Evolutionary conservation across 1,140 invertebrate genomes (phyloP).

Genomic region (Doryteuthis pealeii): DNA sequence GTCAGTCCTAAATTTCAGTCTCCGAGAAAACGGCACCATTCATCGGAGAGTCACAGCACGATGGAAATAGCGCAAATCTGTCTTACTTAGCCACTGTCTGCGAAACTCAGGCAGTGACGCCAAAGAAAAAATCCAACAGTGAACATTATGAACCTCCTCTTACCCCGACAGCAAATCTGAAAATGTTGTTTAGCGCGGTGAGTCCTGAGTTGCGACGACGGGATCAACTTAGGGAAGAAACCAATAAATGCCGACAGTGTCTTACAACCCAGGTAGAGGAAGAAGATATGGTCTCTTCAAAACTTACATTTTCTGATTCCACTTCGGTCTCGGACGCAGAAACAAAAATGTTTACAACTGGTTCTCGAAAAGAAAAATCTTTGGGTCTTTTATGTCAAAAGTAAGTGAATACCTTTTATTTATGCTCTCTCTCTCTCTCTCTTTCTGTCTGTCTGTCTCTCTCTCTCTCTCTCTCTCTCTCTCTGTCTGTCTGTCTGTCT

Average conservation of each 20-base stretch:
- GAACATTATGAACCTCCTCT: conserved; percentile 38
- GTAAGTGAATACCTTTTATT: conserved; percentile 32
- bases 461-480: too few relatives aligned
- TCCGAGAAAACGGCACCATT: too few relatives aligned
- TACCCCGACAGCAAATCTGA: conserved; percentile 59
- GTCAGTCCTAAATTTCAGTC: too few relatives aligned
- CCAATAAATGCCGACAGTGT: conserved; percentile 14
- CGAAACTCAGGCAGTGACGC: not conserved
- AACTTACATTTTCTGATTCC: not conserved
- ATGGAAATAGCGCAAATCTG: too few relatives aligned
- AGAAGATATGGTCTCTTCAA: conserved; percentile 8
- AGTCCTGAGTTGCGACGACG: conserved; percentile 55
- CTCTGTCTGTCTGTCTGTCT: too few relatives aligned
- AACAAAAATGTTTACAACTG: conserved; percentile 14
- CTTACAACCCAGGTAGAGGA: conserved; percentile 29
- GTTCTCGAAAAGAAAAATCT: conserved; percentile 58
- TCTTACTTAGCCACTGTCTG: too few relatives aligned
- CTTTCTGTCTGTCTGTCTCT: too few relatives aligned
- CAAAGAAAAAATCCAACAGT: conserved; percentile 17
- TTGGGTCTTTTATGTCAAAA: conserved; percentile 59
- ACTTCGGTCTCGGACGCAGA: not conserved
- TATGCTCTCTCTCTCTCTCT: not conserved
- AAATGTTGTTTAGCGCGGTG: conserved; percentile 57
- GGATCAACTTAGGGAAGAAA: conserved; percentile 12
- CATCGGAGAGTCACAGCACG: too few relatives aligned